Evolutionary conservation across 1,140 invertebrate genomes (phyloP).

Genomic region (Helicoverpa armigera): DNA sequence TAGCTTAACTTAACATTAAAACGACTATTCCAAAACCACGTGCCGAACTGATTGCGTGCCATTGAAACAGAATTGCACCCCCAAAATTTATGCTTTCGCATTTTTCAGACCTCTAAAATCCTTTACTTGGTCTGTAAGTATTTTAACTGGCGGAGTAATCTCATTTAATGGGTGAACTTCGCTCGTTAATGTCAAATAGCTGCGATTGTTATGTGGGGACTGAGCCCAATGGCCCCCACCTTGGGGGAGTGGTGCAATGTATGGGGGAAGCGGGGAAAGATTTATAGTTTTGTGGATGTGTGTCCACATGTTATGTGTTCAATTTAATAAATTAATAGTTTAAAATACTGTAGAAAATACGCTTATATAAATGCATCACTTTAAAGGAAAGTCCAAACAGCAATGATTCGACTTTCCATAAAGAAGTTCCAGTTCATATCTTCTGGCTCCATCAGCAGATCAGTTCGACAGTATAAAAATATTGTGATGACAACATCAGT

Average conservation of each 20-base stretch:
- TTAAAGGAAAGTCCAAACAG: too few species aligned
- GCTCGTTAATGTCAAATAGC: conserved; percentile 64
- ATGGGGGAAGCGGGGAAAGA: conserved; percentile 21
- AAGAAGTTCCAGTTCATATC: too few species aligned
- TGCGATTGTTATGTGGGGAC: conserved; percentile 56
- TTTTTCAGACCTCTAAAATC: conserved; percentile 53
- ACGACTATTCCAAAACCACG: not conserved
- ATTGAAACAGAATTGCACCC: conserved; percentile 21
- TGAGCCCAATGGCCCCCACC: conserved; percentile 34
- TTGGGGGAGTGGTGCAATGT: not conserved
- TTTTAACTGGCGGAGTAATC: conserved; percentile 62
- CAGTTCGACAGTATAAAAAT: too few species aligned
- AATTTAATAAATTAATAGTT: too few species aligned
- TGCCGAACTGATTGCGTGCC: not conserved
- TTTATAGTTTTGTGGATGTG: not conserved
- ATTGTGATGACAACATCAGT: too few species aligned
- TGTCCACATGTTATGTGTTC: too few species aligned
- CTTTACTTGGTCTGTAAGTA: conserved; percentile 51
- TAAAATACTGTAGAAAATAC: too few species aligned
- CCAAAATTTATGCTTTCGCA: conserved; percentile 43
- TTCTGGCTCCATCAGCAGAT: too few species aligned
- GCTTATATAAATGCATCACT: too few species aligned
- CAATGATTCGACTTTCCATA: too few species aligned
- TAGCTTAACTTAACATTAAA: not conserved
- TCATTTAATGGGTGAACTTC: conserved; percentile 65